Conservation (phyloP, 2,888 invertebrate species). For the Stramonita haemastoma region DNA sequence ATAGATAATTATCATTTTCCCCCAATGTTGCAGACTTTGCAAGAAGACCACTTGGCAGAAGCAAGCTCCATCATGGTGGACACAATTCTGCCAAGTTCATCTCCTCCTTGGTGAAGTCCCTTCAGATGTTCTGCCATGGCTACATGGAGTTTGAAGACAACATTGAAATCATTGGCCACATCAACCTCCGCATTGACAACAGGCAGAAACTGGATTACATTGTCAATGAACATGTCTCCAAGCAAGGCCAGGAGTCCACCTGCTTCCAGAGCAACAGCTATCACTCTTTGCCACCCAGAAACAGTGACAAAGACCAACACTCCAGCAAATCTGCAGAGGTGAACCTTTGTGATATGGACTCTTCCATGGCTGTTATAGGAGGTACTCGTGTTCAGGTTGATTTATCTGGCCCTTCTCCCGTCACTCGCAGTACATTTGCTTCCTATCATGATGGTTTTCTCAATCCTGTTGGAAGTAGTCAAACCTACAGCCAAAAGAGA, state of each 20-base stretch:
- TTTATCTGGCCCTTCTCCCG: conserved; percentile 33
- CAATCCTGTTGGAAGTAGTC: neutral
- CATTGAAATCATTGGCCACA: conserved; percentile 51
- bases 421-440: conserved; percentile 13
- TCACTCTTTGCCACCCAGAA: conserved; percentile 48
- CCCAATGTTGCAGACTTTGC: neutral
- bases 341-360: conserved; percentile 23
- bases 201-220: conserved; percentile 49
- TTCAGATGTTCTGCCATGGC: conserved; percentile 52
- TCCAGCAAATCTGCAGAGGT: conserved; percentile 3
- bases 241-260: conserved; percentile 39
- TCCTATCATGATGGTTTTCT: conserved; percentile 12
- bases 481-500: neutral
- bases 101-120: conserved; percentile 48
- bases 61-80: conserved; percentile 36
- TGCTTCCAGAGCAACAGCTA: conserved; percentile 52
- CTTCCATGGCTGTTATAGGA: neutral
- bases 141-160: conserved; percentile 50
- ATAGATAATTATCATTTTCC: no score
- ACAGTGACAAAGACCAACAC: neutral
- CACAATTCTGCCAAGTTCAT: conserved; percentile 47
- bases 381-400: conserved; percentile 37
- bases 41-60: neutral
- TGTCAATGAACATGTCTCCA: conserved; percentile 46
- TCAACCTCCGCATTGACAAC: conserved; percentile 49